Evolutionary conservation across 1,140 invertebrate species (phyloP), one percentile per base, ranked within the genome.

Genomic region (Grapholita molesta): DNA sequence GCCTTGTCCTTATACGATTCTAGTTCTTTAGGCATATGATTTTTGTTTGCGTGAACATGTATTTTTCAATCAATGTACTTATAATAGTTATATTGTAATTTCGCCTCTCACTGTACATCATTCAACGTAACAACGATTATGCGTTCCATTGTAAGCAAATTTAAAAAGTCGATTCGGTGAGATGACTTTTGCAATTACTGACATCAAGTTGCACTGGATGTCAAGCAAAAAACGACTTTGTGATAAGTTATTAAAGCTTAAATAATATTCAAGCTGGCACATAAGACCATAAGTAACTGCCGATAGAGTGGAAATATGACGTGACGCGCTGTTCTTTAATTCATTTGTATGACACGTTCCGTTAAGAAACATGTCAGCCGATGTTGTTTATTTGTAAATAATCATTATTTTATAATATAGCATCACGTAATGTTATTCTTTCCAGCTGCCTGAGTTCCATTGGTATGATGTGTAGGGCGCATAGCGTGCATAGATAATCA

Each of bases 91-190:
- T 7, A 6, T 18, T 21, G 3, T 21, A 4, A 9, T 21, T 21
- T 21, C 21, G 4, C 5, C 8, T 61, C n/a, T 12, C 12, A 61
- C 55, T 61, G 55, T 61, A 61, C 55, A 30, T 48, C 42, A 48
- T 48, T 48, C 24, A 15, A 28, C 25, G 55, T 61, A 61, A 61
- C 55, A 30, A 9, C 55, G 55, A 61, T 61, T 55, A 65, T 24
- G 30, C 15, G 30, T 25, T 11, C 66, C 57, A 71, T 71, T 71
- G 70, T 71, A 71, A 42, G 70, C 70, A 71, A 71, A 71, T 71
- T 71, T 33, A 28, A 65, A 48, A 67, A 64, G 67, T 48, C 42
- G 42, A 48, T 48, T 18, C 15, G 18, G 11, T 28, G 24, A 61
- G 28, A 61, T 61, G 55, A 61, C 30, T 61, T 61, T 61, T 61